Percentiles rank a stretch among this genome's conserved stretches.
Conservation (phyloP, 2,888 invertebrate species). For the Sarcophaga variegata region DNA sequence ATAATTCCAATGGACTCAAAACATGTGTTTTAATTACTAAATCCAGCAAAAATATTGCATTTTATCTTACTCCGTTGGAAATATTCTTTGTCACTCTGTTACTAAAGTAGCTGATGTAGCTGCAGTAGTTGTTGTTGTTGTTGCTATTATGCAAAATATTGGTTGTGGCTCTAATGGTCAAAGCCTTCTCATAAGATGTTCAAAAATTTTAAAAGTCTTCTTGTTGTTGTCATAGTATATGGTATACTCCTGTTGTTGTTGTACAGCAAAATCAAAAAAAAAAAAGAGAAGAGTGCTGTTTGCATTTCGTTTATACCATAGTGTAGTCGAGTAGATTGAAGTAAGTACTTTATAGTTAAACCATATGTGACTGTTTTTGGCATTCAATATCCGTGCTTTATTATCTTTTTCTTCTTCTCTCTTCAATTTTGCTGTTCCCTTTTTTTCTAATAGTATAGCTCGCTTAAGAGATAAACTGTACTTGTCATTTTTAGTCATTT, state of each 20-base stretch:
- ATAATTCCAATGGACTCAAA: too few relatives aligned
- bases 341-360: conserved; percentile 60
- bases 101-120: not conserved
- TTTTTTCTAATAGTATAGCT: not conserved
- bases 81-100: conserved; percentile 27
- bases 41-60: not conserved
- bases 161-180: conserved; percentile 35
- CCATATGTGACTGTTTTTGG: conserved; percentile 68
- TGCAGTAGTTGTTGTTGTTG: not conserved
- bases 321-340: conserved; percentile 18
- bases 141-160: not conserved
- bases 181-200: conserved; percentile 57
- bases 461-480: conserved; percentile 4
- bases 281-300: not conserved
- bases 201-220: conserved; percentile 37
- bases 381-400: conserved; percentile 66
- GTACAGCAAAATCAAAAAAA: too few relatives aligned
- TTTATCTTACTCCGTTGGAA: not conserved
- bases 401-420: not conserved
- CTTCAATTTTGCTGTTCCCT: too few relatives aligned
- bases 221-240: conserved; percentile 34
- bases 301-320: not conserved
- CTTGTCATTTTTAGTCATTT: conserved; percentile 64
- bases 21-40: too few relatives aligned
- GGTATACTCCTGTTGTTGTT: conserved; percentile 17